Percentiles rank a stretch among this genome's conserved stretches.
Evolutionary conservation across 2,113 vertebrate genomes (phyloP).

Genomic region (Xenotilapia longispinis): DNA sequence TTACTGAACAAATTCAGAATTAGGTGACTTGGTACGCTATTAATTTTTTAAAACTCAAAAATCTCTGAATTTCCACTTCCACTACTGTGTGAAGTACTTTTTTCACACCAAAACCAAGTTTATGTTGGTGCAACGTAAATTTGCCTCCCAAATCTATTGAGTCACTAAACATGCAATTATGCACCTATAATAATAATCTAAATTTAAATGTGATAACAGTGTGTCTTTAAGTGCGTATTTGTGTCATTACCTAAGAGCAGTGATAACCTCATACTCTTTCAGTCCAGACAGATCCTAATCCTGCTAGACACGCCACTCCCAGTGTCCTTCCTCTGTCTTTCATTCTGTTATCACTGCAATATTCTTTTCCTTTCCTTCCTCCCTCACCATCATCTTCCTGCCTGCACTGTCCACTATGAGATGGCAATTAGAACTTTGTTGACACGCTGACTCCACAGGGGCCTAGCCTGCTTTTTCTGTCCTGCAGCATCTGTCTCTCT

Average conservation of each 20-base stretch:
- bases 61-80: neutral
- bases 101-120: neutral
- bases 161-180: neutral
- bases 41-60: neutral
- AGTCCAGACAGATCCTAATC: slow-evolving; percentile 23
- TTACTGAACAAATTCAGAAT: neutral
- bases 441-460: slow-evolving; percentile 9
- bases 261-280: neutral
- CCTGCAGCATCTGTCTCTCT: slow-evolving; percentile 22
- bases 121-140: neutral
- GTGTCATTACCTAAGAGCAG: neutral
- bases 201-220: neutral
- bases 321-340: slow-evolving; percentile 16
- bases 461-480: neutral
- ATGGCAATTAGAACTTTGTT: slow-evolving; percentile 37
- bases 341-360: slow-evolving; percentile 4
- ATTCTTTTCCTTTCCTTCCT: neutral
- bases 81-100: neutral
- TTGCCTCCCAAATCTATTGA: neutral
- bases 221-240: neutral
- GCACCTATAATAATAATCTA: neutral
- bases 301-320: neutral
- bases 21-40: neutral
- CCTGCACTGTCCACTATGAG: neutral
- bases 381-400: neutral